A percentile compares a stretch with the other conserved stretches of the same genome.
Conservation (phyloP, 1,140 invertebrate species). For the Drosophila lini region DNA sequence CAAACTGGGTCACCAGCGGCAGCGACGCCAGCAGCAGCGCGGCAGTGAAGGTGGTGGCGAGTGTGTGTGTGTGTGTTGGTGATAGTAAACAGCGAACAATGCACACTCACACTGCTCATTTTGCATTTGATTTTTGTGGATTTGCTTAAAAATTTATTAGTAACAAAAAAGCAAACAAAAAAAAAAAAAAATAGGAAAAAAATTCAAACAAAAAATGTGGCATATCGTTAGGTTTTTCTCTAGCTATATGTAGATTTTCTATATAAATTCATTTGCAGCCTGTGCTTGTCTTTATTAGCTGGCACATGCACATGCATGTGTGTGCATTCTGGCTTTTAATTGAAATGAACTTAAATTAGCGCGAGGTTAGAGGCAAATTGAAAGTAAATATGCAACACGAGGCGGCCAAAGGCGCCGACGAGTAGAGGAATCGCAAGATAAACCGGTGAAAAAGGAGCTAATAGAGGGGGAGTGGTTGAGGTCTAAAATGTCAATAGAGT, state of each 20-base stretch:
- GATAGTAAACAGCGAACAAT: conserved; percentile 71
- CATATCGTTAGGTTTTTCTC: conserved; percentile 35
- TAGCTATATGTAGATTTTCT: conserved; percentile 42
- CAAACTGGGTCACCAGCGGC: conserved; percentile 71
- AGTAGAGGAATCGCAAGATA: conserved; percentile 1
- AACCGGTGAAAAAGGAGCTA: conserved; percentile 1
- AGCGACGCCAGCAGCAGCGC: conserved; percentile 50
- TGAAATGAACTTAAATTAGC: conserved; percentile 81
- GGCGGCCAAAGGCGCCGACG: not conserved
- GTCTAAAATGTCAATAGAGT: not conserved
- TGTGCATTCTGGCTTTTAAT: conserved; percentile 67
- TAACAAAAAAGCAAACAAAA: conserved; percentile 7
- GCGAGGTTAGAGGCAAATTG: conserved; percentile 76
- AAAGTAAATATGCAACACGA: conserved; percentile 69
- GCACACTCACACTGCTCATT: conserved; percentile 30
- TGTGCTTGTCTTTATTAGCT: conserved; percentile 48
- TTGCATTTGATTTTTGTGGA: conserved; percentile 60
- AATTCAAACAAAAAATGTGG: too few species aligned
- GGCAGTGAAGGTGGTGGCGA: conserved; percentile 64
- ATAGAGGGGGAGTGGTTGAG: not conserved
- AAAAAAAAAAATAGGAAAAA: not conserved
- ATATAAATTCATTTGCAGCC: conserved; percentile 29
- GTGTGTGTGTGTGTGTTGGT: conserved; percentile 28
- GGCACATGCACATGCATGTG: conserved; percentile 32
- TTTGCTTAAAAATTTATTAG: conserved; percentile 42